Conservation (phyloP, 2,113 vertebrate species). For the Lipophrys pholis region DNA sequence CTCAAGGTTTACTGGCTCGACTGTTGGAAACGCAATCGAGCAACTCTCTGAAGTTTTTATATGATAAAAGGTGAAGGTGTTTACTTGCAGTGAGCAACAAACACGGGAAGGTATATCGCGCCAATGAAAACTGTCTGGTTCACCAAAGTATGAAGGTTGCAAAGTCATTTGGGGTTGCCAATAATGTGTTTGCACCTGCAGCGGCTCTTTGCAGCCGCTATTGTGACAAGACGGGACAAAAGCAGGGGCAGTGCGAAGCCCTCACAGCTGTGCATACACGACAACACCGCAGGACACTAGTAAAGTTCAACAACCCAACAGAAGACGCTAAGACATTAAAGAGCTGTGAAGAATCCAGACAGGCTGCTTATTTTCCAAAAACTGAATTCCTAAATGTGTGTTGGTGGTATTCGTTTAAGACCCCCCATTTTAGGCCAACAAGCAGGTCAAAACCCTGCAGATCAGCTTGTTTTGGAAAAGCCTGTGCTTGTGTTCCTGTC, state of each 20-base stretch:
- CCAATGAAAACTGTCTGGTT: neutral
- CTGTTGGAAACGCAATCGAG: conserved; percentile 7
- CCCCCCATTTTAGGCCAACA: neutral
- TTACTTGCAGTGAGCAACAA: neutral
- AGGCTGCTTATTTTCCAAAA: conserved; percentile 48
- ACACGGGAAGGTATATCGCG: too few species aligned
- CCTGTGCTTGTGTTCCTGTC: conserved; percentile 3
- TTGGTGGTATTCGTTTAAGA: conserved; percentile 5
- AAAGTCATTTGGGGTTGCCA: conserved; percentile 40
- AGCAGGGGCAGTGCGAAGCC: conserved; percentile 50
- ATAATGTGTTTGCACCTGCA: conserved; percentile 76
- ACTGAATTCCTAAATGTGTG: conserved; percentile 10
- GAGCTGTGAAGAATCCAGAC: conserved; percentile 42
- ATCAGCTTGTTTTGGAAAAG: conserved; percentile 34
- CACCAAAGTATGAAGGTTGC: conserved; percentile 44
- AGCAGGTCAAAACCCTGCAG: conserved; percentile 9
- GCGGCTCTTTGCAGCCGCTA: conserved; percentile 52
- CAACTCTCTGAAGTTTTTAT: neutral
- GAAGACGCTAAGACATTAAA: conserved; percentile 54
- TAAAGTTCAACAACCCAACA: conserved; percentile 71
- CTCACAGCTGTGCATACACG: conserved; percentile 84
- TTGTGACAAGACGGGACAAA: conserved; percentile 75
- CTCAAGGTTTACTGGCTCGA: conserved; percentile 24
- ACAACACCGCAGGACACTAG: conserved; percentile 67
- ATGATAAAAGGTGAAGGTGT: neutral